Conservation (phyloP, 2,797 vertebrate genomes). For the Clarias fuscus region DNA sequence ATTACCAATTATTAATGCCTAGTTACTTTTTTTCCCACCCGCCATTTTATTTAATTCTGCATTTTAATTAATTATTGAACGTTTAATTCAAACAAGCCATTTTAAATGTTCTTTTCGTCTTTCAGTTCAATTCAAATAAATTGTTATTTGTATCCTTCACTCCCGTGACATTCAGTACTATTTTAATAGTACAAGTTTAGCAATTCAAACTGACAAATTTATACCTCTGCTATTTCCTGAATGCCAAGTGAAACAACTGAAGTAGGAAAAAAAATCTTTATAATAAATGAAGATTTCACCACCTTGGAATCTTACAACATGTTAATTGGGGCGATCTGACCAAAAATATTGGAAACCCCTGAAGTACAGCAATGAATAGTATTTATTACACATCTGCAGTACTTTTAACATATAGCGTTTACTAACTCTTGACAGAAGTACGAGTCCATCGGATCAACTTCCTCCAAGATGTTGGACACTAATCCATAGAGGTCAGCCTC, state of each 20-base stretch:
- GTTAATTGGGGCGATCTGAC: not conserved
- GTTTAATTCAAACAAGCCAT: not conserved
- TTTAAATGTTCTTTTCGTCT: not conserved
- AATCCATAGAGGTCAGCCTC: slow-evolving; percentile 89
- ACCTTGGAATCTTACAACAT: not conserved
- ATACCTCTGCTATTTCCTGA: not conserved
- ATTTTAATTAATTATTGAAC: not conserved
- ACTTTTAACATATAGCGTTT: slow-evolving; percentile 29
- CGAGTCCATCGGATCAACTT: slow-evolving; percentile 79
- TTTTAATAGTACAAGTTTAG: not conserved
- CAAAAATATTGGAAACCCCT: not conserved
- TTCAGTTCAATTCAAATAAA: not conserved
- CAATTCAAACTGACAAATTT: not conserved
- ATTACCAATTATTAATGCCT: no score
- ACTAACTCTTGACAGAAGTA: slow-evolving; percentile 85
- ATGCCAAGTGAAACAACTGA: not conserved
- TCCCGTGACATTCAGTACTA: not conserved
- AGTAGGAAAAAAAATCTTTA: not conserved
- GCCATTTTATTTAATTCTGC: no score
- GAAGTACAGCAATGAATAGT: not conserved
- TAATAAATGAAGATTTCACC: not conserved
- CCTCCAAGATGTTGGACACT: slow-evolving; percentile 91
- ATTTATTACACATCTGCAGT: not conserved
- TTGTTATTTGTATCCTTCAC: no score
- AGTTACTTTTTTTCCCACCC: no score